A percentile compares a stretch with the other conserved stretches of the same genome.
phyloP scores from a whole-genome alignment of 1,140 invertebrate species.

The Babylonia areolata region DNA sequence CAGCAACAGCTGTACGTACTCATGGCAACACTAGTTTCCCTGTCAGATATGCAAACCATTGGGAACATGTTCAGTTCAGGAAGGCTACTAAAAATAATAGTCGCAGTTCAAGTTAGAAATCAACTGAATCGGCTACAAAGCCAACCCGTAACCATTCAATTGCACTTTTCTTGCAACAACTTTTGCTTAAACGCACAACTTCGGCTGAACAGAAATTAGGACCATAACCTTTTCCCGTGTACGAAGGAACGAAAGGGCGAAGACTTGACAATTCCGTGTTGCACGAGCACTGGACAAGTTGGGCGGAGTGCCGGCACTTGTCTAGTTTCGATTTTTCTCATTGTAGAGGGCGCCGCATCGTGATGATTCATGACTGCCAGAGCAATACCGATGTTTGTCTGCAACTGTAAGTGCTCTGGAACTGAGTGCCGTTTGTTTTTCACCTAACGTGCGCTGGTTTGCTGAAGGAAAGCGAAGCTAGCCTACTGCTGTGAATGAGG shows the following conservation, averaged over 20 bases:
- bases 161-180: no score
- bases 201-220: no score
- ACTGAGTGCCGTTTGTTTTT: not conserved
- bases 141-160: no score
- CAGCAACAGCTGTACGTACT: no score
- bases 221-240: not conserved
- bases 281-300: conserved; percentile 2
- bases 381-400: conserved; percentile 8
- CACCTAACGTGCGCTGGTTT: not conserved
- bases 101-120: no score
- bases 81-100: no score
- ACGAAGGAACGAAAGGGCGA: not conserved
- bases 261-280: not conserved
- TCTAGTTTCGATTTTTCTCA: conserved; percentile 39
- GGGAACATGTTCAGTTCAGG: no score
- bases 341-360: conserved; percentile 19
- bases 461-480: not conserved
- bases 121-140: no score
- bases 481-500: not conserved
- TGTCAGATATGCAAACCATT: no score
- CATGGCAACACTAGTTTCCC: no score
- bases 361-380: conserved; percentile 37
- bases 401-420: not conserved
- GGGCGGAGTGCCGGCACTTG: not conserved
- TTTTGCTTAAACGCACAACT: no score